Base-by-base conservation (phyloP, 1,140 invertebrate genomes). In the Ericerus pela region DNA sequence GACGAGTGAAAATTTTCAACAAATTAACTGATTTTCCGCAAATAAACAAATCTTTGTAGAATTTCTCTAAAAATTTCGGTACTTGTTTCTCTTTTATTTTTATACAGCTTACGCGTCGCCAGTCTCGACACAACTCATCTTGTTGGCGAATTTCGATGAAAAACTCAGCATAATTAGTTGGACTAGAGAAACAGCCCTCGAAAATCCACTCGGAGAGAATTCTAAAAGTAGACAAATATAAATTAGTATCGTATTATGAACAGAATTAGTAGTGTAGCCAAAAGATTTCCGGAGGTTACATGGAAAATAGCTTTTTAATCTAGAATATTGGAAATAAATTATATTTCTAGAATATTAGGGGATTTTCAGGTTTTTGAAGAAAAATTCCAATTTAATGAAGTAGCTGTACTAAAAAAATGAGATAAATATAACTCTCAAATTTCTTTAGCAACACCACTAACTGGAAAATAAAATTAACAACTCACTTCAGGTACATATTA, bases 21-120 rank as follows among this genome's bases (percentile, higher is more conserved):
- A 47, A 47, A 47, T 47, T 47, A 14, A 47, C 26, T 5, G 41
- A 47, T 22, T 47, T 47, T 22, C 41, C 41, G 41, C 41, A 47
- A 20, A 47, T 24, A 14, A 22, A 47, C 8, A 47, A 24, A 24
- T 47, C 41, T 47, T 47, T 47, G 41, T 47, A 47, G 26, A 47
- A 47, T 47, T 47, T 47, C 11, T 4, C 3, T 14, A 47, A 22
- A 16, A 47, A 22, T 10, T 47, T 47, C 10, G 41, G 41, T 22
- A 47, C 20, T 47, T 47, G 22, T 22, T 47, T 47, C 10, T 47
- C 41, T 22, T 24, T 18, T 24, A 47, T 47, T 5, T 24, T 24
- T 12, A 47, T 47, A 47, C 41, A 47, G 3, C 10, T 47, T 8
- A 47, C 12, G 22, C 41, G 3, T 47, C 41, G 22, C 41, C 41